phyloP scores from a whole-genome alignment of 2,888 invertebrate species.

The Torymus auratus region DNA sequence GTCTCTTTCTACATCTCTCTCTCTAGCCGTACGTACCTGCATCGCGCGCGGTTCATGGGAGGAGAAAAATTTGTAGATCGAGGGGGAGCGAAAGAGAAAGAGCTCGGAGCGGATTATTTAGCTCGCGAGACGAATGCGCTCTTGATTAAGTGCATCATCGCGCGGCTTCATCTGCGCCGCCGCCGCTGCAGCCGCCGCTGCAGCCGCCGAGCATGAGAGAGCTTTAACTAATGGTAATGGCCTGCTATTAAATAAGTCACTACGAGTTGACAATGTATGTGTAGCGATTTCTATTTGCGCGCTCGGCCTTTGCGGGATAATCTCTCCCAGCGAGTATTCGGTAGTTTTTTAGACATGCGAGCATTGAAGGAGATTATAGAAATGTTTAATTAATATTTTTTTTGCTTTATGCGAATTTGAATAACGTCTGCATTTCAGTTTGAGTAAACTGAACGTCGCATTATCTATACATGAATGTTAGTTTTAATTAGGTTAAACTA shows the following conservation, averaged over 20 bases:
- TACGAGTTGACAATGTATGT: conserved; percentile 33
- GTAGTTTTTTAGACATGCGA: no score
- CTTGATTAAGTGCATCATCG: conserved; percentile 53
- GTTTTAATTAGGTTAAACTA: no score
- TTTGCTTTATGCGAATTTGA: no score
- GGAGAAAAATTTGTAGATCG: conserved; percentile 2
- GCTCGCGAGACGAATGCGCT: neutral
- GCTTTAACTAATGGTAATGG: conserved; percentile 46
- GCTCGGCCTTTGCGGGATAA: neutral
- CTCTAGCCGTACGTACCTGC: neutral
- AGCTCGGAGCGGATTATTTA: neutral
- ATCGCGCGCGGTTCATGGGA: neutral
- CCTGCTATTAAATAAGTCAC: conserved; percentile 52
- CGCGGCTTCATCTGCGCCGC: conserved; percentile 35
- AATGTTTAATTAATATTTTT: no score
- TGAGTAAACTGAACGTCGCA: no score
- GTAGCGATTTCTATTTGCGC: conserved; percentile 39
- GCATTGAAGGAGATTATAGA: no score
- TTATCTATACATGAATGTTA: no score
- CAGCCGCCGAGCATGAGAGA: neutral
- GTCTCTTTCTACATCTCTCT: conserved; percentile 14
- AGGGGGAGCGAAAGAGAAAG: neutral
- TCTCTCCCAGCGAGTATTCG: no score
- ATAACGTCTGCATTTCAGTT: no score
- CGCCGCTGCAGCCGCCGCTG: no score